phyloP scores from a whole-genome alignment of 1,140 invertebrate species.

The Drepana arcuata region DNA sequence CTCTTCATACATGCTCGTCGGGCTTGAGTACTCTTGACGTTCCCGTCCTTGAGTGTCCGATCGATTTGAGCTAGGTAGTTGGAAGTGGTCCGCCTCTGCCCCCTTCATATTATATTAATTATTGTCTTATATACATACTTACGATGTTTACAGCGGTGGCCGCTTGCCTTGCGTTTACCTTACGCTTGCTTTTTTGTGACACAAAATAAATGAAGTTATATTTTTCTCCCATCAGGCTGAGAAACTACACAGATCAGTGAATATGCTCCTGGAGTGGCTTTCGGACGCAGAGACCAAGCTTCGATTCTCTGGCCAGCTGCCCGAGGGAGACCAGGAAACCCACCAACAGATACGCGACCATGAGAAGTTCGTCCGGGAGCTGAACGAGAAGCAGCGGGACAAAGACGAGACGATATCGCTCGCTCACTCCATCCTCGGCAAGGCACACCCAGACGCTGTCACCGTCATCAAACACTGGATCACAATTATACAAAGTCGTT shows the following conservation, averaged over 20 bases:
- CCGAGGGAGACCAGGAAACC: constrained; percentile 93
- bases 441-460: constrained; percentile 95
- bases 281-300: constrained; percentile 95
- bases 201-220: no score
- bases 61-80: no score
- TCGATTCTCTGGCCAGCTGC: constrained; percentile 87
- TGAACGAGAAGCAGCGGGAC: constrained; percentile 87
- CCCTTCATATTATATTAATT: no score
- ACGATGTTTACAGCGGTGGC: no score
- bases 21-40: no score
- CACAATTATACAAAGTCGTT: constrained; percentile 95
- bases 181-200: no score
- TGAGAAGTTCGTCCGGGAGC: constrained; percentile 88
- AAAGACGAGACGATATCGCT: constrained; percentile 91
- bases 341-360: constrained; percentile 86
- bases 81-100: no score
- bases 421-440: constrained; percentile 89
- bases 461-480: constrained; percentile 98
- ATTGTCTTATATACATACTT: no score
- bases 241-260: constrained; percentile 92
- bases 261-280: constrained; percentile 95
- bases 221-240: constrained; percentile 79
- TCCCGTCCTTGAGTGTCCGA: no score
- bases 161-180: no score
- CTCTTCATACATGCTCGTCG: no score